Evolutionary conservation across 2,888 invertebrate genomes (phyloP).

Genomic region (Ellobium chinense): DNA sequence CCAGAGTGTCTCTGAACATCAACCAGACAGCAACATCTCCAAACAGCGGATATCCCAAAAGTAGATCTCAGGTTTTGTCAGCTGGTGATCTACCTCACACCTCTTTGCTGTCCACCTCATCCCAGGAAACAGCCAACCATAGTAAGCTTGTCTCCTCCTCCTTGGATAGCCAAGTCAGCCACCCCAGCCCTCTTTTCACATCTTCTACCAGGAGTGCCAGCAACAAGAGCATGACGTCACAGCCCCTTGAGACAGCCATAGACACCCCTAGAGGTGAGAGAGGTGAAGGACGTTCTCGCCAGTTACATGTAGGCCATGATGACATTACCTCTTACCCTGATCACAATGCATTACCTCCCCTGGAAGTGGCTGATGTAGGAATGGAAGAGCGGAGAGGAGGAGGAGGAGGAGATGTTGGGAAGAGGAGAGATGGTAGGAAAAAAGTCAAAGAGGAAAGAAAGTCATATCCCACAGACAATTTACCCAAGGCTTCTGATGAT

Average conservation of each 20-base stretch:
- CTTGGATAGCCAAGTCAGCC: not conserved
- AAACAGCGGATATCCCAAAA: not conserved
- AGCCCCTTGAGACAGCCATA: not conserved
- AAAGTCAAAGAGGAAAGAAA: conserved; percentile 2
- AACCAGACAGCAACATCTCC: not conserved
- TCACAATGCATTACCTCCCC: not conserved
- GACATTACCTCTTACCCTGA: not conserved
- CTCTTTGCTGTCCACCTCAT: no score
- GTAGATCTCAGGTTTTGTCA: not conserved
- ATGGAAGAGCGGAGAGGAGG: not conserved
- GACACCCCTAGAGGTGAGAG: not conserved
- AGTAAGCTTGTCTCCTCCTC: not conserved
- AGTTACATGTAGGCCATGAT: no score
- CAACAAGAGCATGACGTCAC: not conserved
- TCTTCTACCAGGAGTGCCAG: not conserved
- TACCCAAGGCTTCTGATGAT: conserved; percentile 25
- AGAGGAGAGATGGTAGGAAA: conserved; percentile 16
- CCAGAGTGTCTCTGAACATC: not conserved
- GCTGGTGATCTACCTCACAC: not conserved
- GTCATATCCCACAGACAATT: not conserved
- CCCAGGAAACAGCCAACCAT: not conserved
- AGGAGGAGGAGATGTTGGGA: conserved; percentile 19
- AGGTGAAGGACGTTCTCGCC: no score
- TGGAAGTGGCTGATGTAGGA: not conserved
- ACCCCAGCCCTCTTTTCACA: not conserved